phyloP scores from a whole-genome alignment of 2,888 invertebrate species.

The Heliothis peltigera region DNA sequence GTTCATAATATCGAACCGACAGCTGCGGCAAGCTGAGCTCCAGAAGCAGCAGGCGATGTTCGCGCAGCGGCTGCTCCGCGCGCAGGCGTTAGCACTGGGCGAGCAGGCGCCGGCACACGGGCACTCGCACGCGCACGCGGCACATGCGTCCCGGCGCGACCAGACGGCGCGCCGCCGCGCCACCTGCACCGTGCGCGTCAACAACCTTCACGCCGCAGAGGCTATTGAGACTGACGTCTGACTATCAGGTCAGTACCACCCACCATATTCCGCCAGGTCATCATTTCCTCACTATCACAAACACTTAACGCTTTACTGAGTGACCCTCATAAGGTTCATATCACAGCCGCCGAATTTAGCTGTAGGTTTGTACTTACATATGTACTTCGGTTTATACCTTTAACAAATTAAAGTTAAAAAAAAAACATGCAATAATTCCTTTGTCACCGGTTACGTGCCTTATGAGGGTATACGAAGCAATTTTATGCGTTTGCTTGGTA shows the following conservation, averaged over 20 bases:
- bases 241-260: slow-evolving; percentile 93
- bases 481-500: slow-evolving; percentile 47
- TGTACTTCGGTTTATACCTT: no score
- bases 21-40: slow-evolving; percentile 81
- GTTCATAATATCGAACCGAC: slow-evolving; percentile 8
- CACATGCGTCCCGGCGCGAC: slow-evolving; percentile 60
- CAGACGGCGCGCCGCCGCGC: slow-evolving; percentile 72
- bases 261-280: slow-evolving; percentile 50
- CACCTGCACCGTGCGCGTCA: slow-evolving; percentile 84
- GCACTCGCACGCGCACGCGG: slow-evolving; percentile 20
- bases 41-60: slow-evolving; percentile 73
- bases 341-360: not conserved
- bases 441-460: slow-evolving; percentile 10
- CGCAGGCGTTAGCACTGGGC: slow-evolving; percentile 36
- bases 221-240: slow-evolving; percentile 99
- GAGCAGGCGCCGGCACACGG: slow-evolving; percentile 67
- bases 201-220: slow-evolving; percentile 91
- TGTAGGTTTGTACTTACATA: not conserved
- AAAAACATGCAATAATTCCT: not conserved
- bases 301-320: slow-evolving; percentile 58
- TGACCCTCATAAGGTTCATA: slow-evolving; percentile 39
- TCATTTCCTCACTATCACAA: slow-evolving; percentile 52
- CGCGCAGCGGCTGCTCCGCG: slow-evolving; percentile 61
- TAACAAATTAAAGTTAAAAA: not conserved
- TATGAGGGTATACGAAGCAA: slow-evolving; percentile 41